Evolutionary conservation across 2,888 invertebrate species (phyloP), one percentile per base, ranked within the genome.

Genomic region (Eubasilissa splendida): DNA sequence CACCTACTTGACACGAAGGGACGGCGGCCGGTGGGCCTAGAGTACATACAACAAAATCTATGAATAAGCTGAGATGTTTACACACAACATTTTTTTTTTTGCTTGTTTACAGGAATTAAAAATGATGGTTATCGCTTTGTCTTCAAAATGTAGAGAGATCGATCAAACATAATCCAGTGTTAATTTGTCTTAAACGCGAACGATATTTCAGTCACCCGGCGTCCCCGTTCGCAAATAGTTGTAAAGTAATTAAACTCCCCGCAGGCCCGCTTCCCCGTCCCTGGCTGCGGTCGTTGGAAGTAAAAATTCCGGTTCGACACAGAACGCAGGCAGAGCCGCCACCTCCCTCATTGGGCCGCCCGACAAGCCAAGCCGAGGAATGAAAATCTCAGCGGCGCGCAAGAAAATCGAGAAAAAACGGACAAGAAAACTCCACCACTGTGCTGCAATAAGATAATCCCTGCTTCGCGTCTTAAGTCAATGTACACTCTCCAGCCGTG

Each of bases 221-320:
- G 71, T 73, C 71, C 56, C 42, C 71, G 42, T 73, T 50, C 58
- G 71, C 56, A 73, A 73, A 73, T 73, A 73, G 71, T 73, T 73
- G 71, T 73, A 73, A 73, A 73, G 71, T 73, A 73, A 73, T 73
- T 73, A 73, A 73, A 42, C 42, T 58, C 42, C 71, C 56, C 71
- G 31, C 22, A 22, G 22, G 22, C 22, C 66, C 52, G 50, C n/a
- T 66, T 66, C 50, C 50, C 50, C 31, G 31, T 56, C 42, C 56
- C 58, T 42, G 12, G 42, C 5, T 73, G 71, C 14, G 71, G 71
- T 73, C 56, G 71, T 33, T 33, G 33, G 54, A 33, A 12, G 12
- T 33, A 65, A 73, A 73, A 58, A 73, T 73, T 73, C 71, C 56
- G 31, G 71, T 73, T 22, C 31, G 70, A 53, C 70, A 14, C 31